phyloP scores from a whole-genome alignment of 2,113 vertebrate genomes.

The Ptilonorhynchus violaceus region DNA sequence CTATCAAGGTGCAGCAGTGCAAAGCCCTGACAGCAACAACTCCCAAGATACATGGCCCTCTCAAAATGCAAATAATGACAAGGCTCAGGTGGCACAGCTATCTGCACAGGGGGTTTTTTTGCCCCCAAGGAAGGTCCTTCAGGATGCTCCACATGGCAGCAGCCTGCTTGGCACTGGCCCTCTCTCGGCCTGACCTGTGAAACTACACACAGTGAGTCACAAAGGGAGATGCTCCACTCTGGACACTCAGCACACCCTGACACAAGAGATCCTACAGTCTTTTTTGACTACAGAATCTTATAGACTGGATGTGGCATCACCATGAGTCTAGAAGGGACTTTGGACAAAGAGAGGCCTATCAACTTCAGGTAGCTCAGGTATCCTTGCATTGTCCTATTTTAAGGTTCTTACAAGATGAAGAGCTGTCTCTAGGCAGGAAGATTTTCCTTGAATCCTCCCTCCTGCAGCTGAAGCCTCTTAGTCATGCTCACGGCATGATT shows the following conservation, averaged over 20 bases:
- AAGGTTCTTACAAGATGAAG: background rate
- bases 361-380: background rate
- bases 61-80: background rate
- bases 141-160: background rate
- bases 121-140: background rate
- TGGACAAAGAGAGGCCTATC: background rate
- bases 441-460: background rate
- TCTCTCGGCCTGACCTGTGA: background rate
- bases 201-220: rapidly evolving
- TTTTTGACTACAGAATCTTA: background rate
- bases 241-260: background rate
- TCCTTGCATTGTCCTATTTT: background rate
- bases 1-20: background rate
- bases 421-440: background rate
- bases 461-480: background rate
- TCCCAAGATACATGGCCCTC: background rate
- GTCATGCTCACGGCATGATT: no score
- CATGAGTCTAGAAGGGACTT: background rate
- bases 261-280: background rate
- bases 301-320: background rate
- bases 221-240: background rate
- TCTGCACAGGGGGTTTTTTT: background rate
- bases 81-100: background rate
- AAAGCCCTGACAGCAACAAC: background rate
- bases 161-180: background rate